These are phyloP conservation scores for Latrodectus hesperus DNA, from an alignment of 2,888 invertebrate species.

Conservation along the genomic window DNA sequence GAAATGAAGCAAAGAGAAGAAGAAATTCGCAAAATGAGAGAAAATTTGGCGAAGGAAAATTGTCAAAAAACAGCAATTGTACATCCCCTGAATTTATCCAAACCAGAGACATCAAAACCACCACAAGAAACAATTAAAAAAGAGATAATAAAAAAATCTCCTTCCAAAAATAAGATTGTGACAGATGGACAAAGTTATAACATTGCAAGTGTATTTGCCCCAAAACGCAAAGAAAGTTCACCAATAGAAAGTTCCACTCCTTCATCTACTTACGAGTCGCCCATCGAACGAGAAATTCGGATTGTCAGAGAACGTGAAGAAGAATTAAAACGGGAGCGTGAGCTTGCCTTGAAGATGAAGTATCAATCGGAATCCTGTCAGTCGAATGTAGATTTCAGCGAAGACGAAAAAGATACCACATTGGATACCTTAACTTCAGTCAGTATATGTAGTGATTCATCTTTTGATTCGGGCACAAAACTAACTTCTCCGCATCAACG, in stretches of 20 bases:
- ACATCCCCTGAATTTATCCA: background rate
- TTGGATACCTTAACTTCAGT: constrained; percentile 42
- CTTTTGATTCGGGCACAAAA: constrained; percentile 55
- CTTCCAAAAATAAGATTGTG: constrained; percentile 3
- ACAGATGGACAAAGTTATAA: constrained; percentile 51
- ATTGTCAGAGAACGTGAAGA: constrained; percentile 77
- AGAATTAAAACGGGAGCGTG: constrained; percentile 75
- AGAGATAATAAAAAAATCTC: constrained; percentile 7
- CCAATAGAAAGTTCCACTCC: constrained; percentile 42
- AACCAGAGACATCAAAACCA: constrained; percentile 3
- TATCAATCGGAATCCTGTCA: constrained; percentile 30
- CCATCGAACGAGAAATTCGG: constrained; percentile 78
- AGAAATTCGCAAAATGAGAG: constrained; percentile 75
- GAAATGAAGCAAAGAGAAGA: constrained; percentile 77
- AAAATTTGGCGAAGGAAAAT: constrained; percentile 53
- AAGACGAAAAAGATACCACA: constrained; percentile 41
- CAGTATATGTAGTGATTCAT: constrained; percentile 60
- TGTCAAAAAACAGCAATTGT: background rate
- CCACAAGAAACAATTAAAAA: background rate
- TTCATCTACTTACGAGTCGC: constrained; percentile 74
- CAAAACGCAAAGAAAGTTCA: constrained; percentile 67
- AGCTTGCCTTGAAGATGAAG: constrained; percentile 67
- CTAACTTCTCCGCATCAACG: constrained; percentile 23
- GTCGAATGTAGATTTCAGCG: constrained; percentile 21
- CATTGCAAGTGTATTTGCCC: constrained; percentile 58